These are phyloP conservation scores for Seriola dumerili DNA, from an alignment of 2,113 vertebrate species.

Conservation along the genomic window DNA sequence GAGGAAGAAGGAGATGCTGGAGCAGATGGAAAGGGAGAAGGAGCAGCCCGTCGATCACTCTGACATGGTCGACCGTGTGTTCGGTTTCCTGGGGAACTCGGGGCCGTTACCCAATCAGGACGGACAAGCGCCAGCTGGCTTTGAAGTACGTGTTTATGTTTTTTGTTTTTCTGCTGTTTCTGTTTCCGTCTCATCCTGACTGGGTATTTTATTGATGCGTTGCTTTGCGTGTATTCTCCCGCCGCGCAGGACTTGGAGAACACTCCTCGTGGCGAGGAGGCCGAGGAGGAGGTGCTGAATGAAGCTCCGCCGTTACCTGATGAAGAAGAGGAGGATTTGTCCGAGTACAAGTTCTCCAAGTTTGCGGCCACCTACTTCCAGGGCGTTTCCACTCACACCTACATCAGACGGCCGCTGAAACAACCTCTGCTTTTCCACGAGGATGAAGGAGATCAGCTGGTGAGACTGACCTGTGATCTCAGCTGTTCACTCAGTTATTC, in stretches of 20 bases:
- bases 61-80: slow-evolving; percentile 99
- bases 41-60: slow-evolving; percentile 95
- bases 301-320: slow-evolving; percentile 91
- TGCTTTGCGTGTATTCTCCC: not conserved
- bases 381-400: slow-evolving; percentile 92
- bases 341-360: slow-evolving; percentile 97
- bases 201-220: too few relatives aligned
- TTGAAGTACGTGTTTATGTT: slow-evolving; percentile 86
- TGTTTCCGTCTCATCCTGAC: too few relatives aligned
- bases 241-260: slow-evolving; percentile 90
- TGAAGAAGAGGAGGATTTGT: slow-evolving; percentile 95
- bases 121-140: slow-evolving; percentile 92
- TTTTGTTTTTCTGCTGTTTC: not conserved
- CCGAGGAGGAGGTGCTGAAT: slow-evolving; percentile 90
- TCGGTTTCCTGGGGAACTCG: slow-evolving; percentile 93
- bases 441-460: slow-evolving; percentile 98
- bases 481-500: too few relatives aligned
- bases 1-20: slow-evolving; percentile 93
- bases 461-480: slow-evolving; percentile 72
- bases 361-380: slow-evolving; percentile 98
- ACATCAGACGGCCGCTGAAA: slow-evolving; percentile 92
- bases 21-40: slow-evolving; percentile 94
- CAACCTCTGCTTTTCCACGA: slow-evolving; percentile 96
- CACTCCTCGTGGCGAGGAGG: slow-evolving; percentile 71
- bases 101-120: slow-evolving; percentile 92